Conservation (phyloP, 2,797 vertebrate genomes). For the Rhinatrema bivittatum region DNA sequence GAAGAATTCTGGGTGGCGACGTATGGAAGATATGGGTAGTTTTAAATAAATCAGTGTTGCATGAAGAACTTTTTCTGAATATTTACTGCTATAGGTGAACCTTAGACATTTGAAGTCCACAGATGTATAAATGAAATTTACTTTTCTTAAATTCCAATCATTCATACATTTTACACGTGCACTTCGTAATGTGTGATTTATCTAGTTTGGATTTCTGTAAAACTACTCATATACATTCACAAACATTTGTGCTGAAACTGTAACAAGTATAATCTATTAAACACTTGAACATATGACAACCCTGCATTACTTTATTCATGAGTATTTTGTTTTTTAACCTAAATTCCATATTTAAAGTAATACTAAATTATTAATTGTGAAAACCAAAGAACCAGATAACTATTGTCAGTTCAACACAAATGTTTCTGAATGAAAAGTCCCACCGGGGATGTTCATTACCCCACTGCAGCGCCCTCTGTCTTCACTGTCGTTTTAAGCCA, state of each 20-base stretch:
- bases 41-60: neutral
- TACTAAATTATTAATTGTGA: too few species aligned
- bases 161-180: neutral
- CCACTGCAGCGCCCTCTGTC: slow-evolving; percentile 35
- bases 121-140: neutral
- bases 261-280: neutral
- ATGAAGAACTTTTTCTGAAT: neutral
- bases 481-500: slow-evolving; percentile 36
- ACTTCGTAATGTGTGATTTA: neutral
- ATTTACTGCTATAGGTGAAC: neutral
- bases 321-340: too few species aligned
- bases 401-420: slow-evolving; percentile 19
- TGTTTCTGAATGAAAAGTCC: slow-evolving; percentile 22
- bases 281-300: too few species aligned
- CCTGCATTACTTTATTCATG: too few species aligned
- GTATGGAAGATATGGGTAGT: neutral
- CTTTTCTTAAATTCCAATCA: neutral
- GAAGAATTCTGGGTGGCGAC: fast-evolving
- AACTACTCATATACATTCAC: slow-evolving; percentile 2
- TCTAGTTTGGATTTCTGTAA: neutral
- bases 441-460: neutral
- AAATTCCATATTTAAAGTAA: too few species aligned
- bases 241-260: slow-evolving; percentile 9
- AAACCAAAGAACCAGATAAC: too few species aligned
- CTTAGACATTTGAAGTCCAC: neutral